phyloP scores from a whole-genome alignment of 2,888 invertebrate genomes.

The Ctenicera cuprea region DNA sequence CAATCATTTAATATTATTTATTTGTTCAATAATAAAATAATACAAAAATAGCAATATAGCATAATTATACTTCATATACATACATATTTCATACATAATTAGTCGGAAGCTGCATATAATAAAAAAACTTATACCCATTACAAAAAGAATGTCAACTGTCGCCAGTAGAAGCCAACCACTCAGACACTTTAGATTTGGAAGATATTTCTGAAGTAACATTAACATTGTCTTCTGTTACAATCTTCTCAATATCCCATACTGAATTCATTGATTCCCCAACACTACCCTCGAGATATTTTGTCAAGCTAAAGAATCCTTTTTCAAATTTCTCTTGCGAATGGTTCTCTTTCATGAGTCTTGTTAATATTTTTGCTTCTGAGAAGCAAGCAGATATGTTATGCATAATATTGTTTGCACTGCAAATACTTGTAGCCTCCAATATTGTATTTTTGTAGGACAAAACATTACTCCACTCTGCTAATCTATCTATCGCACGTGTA shows the following conservation, averaged over 20 bases:
- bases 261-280: slow-evolving; percentile 39
- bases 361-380: slow-evolving; percentile 27
- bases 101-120: too few species aligned
- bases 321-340: slow-evolving; percentile 3
- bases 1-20: too few species aligned
- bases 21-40: too few species aligned
- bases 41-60: too few species aligned
- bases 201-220: neutral
- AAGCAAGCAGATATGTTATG: slow-evolving; percentile 25
- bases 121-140: too few species aligned
- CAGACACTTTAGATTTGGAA: slow-evolving; percentile 38
- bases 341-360: slow-evolving; percentile 22
- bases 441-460: slow-evolving; percentile 9
- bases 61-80: too few species aligned
- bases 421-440: slow-evolving; percentile 34
- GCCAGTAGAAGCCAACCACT: slow-evolving; percentile 27
- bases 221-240: slow-evolving; percentile 5
- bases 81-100: too few species aligned
- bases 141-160: neutral
- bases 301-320: neutral
- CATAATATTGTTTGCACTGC: slow-evolving; percentile 29
- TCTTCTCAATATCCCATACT: slow-evolving; percentile 31
- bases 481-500: neutral
- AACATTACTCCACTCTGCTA: slow-evolving; percentile 27
- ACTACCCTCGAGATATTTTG: slow-evolving; percentile 17